Evolutionary conservation across 2,888 invertebrate genomes (phyloP).

Genomic region (Pasiphila rectangulata): DNA sequence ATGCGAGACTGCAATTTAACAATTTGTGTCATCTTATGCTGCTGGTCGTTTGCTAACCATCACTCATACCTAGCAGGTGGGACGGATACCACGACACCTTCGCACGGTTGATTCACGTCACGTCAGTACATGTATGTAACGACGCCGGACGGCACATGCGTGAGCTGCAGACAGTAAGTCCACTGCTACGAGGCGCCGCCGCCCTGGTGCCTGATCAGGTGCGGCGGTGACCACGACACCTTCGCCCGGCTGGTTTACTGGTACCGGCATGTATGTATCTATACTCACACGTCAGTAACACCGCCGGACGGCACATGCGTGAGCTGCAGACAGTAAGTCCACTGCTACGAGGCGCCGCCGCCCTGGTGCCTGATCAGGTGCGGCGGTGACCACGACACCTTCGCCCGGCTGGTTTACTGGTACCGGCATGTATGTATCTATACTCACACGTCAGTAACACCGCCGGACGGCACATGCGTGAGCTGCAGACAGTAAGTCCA

Average conservation of each 20-base stretch:
- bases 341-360: conserved; percentile 84
- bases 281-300: conserved; percentile 59
- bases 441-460: conserved; percentile 63
- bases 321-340: conserved; percentile 89
- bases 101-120: conserved; percentile 84
- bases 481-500: conserved; percentile 90
- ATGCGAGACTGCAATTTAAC: too few species aligned
- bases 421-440: too few species aligned
- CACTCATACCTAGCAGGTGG: too few species aligned
- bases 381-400: conserved; percentile 91
- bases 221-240: conserved; percentile 91
- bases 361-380: conserved; percentile 88
- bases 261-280: too few species aligned
- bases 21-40: too few species aligned
- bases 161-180: conserved; percentile 88
- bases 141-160: conserved; percentile 66
- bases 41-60: too few species aligned
- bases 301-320: conserved; percentile 70
- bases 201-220: conserved; percentile 88
- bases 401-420: conserved; percentile 84
- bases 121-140: conserved; percentile 61
- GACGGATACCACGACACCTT: conserved; percentile 92
- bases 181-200: conserved; percentile 85
- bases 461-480: conserved; percentile 71
- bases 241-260: conserved; percentile 85